phyloP scores from a whole-genome alignment of 2,797 vertebrate genomes.

The Dromococcyx pavoninus region DNA sequence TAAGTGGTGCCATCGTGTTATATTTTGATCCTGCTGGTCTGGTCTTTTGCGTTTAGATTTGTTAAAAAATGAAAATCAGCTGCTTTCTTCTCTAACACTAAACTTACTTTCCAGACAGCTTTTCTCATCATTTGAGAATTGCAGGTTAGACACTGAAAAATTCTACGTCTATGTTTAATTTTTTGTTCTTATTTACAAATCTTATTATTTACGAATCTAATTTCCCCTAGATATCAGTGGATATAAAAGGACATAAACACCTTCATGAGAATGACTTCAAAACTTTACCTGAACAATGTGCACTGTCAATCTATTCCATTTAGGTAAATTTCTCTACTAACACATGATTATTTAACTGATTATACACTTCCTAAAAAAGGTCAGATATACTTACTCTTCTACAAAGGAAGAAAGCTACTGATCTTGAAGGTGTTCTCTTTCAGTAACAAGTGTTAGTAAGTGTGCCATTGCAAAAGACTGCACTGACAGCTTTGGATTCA shows the following conservation, averaged over 20 bases:
- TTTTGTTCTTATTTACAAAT: neutral
- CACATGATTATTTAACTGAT: neutral
- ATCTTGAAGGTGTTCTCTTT: neutral
- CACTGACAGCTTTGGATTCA: neutral
- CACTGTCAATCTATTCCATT: neutral
- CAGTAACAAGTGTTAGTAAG: neutral
- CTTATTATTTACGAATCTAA: neutral
- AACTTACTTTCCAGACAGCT: neutral
- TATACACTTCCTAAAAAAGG: neutral
- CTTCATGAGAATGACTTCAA: neutral
- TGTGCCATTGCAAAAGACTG: neutral
- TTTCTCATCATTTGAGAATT: neutral
- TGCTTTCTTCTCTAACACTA: neutral
- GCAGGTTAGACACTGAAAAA: neutral
- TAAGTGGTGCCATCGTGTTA: neutral
- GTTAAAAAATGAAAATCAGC: neutral
- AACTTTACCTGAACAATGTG: neutral
- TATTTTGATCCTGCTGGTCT: neutral
- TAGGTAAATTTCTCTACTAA: neutral
- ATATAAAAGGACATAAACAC: neutral
- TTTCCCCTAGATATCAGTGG: neutral
- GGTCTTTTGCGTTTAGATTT: neutral
- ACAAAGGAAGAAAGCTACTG: neutral
- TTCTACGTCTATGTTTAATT: neutral
- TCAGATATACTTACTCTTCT: neutral